Conservation (phyloP, 2,113 vertebrate genomes). For the Symphodus melops region DNA sequence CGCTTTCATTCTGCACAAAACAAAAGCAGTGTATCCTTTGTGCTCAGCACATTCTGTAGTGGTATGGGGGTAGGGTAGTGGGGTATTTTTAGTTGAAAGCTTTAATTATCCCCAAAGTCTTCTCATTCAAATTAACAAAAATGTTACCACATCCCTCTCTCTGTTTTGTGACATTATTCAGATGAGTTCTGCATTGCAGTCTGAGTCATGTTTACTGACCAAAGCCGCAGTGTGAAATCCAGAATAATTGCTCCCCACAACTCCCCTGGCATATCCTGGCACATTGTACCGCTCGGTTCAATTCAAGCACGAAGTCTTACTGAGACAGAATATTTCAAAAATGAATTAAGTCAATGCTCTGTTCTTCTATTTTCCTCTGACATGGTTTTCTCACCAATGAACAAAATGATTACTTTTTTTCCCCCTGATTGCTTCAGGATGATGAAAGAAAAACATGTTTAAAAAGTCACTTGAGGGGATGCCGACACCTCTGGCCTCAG, state of each 20-base stretch:
- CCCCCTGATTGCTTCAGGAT: constrained; percentile 2
- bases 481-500: neutral
- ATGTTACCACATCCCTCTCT: constrained; percentile 11
- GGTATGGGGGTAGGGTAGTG: neutral
- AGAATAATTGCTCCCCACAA: constrained; percentile 74
- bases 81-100: constrained; percentile 10
- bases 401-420: neutral
- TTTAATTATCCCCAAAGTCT: constrained; percentile 54
- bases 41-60: constrained; percentile 6
- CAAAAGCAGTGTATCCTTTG: constrained; percentile 42
- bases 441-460: constrained; percentile 7
- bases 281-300: constrained; percentile 46
- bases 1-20: constrained; percentile 45
- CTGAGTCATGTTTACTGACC: constrained; percentile 76
- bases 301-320: constrained; percentile 54
- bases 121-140: constrained; percentile 35
- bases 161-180: constrained; percentile 72
- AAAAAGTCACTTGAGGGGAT: neutral
- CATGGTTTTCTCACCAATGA: constrained; percentile 5
- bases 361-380: neutral
- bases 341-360: constrained; percentile 32
- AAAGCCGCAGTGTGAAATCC: constrained; percentile 78
- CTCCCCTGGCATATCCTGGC: constrained; percentile 63
- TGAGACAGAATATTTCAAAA: constrained; percentile 43
- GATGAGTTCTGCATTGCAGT: constrained; percentile 76